phyloP scores from a whole-genome alignment of 2,888 invertebrate species.

The Gryllus longicercus region DNA sequence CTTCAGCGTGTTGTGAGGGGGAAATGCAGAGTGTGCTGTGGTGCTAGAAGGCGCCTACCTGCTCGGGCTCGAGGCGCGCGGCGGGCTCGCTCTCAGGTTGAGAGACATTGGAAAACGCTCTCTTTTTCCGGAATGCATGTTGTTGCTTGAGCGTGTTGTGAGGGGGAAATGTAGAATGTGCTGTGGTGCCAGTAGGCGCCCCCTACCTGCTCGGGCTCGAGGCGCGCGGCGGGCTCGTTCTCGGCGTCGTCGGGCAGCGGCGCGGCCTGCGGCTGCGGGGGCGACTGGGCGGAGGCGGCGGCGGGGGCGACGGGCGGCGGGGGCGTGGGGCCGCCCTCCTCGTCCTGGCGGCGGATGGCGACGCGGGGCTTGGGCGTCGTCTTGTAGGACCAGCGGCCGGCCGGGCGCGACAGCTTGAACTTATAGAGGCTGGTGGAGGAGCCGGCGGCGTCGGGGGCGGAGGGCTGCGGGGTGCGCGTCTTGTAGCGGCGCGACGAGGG shows the following conservation, averaged over 20 bases:
- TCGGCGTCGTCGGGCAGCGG: slow-evolving; percentile 45
- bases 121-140: not conserved
- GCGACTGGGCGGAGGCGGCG: slow-evolving; percentile 45
- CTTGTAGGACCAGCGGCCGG: slow-evolving; percentile 88
- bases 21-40: not conserved
- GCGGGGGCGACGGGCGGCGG: not conserved
- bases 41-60: not conserved
- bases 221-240: slow-evolving; percentile 39
- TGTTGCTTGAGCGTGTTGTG: not conserved
- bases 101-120: slow-evolving; percentile 38
- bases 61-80: slow-evolving; percentile 19
- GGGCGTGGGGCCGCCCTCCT: slow-evolving; percentile 28
- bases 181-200: not conserved
- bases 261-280: slow-evolving; percentile 45
- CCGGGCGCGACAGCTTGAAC: slow-evolving; percentile 76
- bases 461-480: slow-evolving; percentile 45
- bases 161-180: not conserved
- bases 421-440: slow-evolving; percentile 67
- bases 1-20: no score
- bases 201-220: not conserved
- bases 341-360: slow-evolving; percentile 53
- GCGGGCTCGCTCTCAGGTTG: slow-evolving; percentile 49
- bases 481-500: slow-evolving; percentile 58
- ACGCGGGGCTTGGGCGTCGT: slow-evolving; percentile 84
- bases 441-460: slow-evolving; percentile 45